Percentiles rank a stretch among this genome's conserved stretches.
phyloP scores from a whole-genome alignment of 64 coral and sea anemone species.

The Stylophora pistillata region DNA sequence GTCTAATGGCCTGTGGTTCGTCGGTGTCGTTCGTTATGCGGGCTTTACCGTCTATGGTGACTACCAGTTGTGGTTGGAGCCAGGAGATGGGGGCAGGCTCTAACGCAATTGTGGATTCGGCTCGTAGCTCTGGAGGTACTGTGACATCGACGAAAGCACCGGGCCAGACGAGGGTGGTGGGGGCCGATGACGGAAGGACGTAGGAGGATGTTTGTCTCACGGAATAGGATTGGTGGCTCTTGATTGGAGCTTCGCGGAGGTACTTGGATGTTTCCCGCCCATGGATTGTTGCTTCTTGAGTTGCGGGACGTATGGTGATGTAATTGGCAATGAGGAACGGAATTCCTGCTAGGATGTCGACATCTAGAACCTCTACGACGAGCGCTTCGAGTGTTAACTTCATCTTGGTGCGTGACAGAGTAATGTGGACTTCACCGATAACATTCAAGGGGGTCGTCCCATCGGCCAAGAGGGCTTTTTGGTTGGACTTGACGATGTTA shows the following conservation, averaged over 20 bases:
- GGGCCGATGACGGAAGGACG: constrained; percentile 23
- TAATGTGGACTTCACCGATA: constrained; percentile 24
- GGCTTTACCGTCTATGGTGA: neutral
- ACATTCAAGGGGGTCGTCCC: constrained; percentile 15
- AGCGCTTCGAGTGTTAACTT: constrained; percentile 7
- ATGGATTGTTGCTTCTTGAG: neutral
- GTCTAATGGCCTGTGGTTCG: constrained; percentile 1
- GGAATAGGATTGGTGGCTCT: too few species aligned
- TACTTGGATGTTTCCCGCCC: constrained; percentile 1
- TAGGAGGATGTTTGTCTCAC: neutral
- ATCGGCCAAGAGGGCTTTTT: constrained; percentile 32
- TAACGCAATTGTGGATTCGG: too few species aligned
- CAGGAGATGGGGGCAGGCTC: too few species aligned
- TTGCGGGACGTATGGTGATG: constrained; percentile 25
- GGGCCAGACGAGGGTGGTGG: constrained; percentile 1
- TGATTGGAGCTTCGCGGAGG: neutral
- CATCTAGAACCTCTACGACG: constrained; percentile 25
- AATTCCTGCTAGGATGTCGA: too few species aligned
- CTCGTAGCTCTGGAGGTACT: too few species aligned
- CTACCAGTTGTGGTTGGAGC: too few species aligned
- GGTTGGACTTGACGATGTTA: too few species aligned
- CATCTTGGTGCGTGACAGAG: neutral
- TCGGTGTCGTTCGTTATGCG: neutral
- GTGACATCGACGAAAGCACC: constrained; percentile 28
- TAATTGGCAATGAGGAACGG: constrained; percentile 31